These are phyloP conservation scores for Catalaphyllia jardinei DNA, from an alignment of 64 coral and sea anemone genomes.

Conservation along the genomic window DNA sequence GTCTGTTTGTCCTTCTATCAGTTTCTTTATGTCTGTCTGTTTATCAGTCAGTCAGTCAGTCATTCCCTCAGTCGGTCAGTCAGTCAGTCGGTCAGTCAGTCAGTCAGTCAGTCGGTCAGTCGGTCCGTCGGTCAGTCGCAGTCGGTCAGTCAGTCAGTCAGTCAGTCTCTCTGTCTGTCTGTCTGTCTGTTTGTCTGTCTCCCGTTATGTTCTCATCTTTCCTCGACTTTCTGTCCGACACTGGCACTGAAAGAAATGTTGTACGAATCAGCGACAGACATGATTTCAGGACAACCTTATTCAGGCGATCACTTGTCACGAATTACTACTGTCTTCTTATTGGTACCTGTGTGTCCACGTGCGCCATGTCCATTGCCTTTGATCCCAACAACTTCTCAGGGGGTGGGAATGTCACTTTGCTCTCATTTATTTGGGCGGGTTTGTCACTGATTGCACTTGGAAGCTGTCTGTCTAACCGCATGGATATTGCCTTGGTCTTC, in stretches of 20 bases:
- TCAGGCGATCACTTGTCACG: no score
- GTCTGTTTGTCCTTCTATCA: no score
- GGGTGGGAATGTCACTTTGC: conserved; percentile 57
- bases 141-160: background rate
- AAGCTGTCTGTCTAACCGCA: conserved; percentile 57
- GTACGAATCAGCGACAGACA: no score
- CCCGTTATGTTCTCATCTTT: background rate
- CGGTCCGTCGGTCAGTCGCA: background rate
- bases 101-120: background rate
- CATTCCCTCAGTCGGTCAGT: no score
- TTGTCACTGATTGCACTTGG: conserved; percentile 56
- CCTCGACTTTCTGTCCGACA: no score
- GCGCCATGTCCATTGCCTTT: conserved; percentile 12
- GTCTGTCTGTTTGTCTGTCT: background rate
- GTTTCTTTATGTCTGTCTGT: no score
- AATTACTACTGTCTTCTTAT: background rate
- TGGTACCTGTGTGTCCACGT: conserved; percentile 77
- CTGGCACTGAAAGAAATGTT: no score
- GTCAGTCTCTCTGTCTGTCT: background rate
- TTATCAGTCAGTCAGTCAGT: no score
- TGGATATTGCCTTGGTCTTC: conserved; percentile 61
- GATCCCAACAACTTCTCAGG: conserved; percentile 39
- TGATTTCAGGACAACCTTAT: no score
- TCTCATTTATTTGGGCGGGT: conserved; percentile 22
- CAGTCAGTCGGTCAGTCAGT: background rate